phyloP scores from a whole-genome alignment of 2,113 vertebrate species.

The Dolichotis patagonum region DNA sequence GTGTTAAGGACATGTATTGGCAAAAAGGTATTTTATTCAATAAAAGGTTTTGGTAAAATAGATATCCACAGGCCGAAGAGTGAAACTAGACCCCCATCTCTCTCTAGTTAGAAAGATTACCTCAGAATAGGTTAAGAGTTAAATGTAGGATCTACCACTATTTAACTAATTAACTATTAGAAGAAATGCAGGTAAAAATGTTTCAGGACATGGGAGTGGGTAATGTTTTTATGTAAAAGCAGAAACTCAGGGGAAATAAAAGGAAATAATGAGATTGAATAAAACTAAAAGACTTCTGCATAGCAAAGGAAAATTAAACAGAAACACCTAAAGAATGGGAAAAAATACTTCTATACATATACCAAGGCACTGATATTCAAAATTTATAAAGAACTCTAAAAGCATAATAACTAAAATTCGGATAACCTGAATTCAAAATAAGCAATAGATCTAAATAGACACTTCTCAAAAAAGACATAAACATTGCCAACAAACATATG shows the following conservation, averaged over 20 bases:
- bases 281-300: background rate
- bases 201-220: background rate
- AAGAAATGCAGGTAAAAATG: background rate
- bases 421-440: background rate
- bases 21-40: background rate
- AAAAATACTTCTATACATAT: background rate
- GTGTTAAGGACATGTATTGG: too few relatives aligned
- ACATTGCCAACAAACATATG: background rate
- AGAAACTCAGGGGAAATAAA: background rate
- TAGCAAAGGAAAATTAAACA: background rate
- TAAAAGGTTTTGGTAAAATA: background rate
- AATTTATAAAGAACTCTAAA: background rate
- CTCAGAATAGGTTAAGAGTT: background rate
- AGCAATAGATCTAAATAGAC: background rate
- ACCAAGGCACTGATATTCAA: background rate
- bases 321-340: background rate
- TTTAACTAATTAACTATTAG: background rate
- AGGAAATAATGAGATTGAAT: background rate
- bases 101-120: background rate
- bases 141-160: background rate
- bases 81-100: background rate
- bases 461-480: background rate
- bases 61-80: background rate
- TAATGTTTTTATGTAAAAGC: background rate
- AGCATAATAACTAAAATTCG: background rate